Evolutionary conservation across 2,797 vertebrate species (phyloP), one percentile per base, ranked within the genome.

Genomic region (Hyperoplus lanceolatus): DNA sequence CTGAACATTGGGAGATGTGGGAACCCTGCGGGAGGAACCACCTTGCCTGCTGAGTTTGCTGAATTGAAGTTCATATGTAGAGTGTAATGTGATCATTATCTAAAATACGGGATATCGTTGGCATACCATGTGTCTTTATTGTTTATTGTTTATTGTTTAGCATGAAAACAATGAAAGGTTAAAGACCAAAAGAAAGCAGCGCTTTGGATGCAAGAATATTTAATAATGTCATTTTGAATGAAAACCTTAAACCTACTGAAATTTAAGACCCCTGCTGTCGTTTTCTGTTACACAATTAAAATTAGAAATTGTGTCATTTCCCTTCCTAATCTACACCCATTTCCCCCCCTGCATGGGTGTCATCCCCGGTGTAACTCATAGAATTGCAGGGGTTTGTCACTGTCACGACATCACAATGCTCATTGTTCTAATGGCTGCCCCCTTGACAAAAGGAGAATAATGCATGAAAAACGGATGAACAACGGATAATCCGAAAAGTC

Each of bases 271-370:
- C 70, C 70, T 66, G 66, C 72, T 61, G 74, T 36, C 18, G 56
- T 87, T 89, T 84, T 69, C 66, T 64, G 60, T 77, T 73, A 75
- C 73, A 85, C 85, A 89, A 87, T 88, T 82, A 64, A 77, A 87
- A 82, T 85, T 87, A 83, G 87, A 91, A 76, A 84, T 87, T 85
- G 80, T 90, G 81, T 93, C 87, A 93, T 90, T 93, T 94, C 89
- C 92, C 75, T 87, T 81, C 79, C 84, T 82, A 82, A 88, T 86
- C 85, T 89, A 86, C 89, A 90, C 89, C 87, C 89, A 87, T 78
- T 89, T 83, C 87, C 91, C 82, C 57, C 64, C 51, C 55, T 69
- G 29, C 29, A 76, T 85, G 87, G 89, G 91, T 93, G 85, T 93
- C 91, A 93, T 93, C 90, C 86, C 84, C 61, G 58, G 83, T 81